A percentile compares a stretch with the other conserved stretches of the same genome.
Conservation (phyloP, 2,113 vertebrate species). For the Camelus dromedarius region DNA sequence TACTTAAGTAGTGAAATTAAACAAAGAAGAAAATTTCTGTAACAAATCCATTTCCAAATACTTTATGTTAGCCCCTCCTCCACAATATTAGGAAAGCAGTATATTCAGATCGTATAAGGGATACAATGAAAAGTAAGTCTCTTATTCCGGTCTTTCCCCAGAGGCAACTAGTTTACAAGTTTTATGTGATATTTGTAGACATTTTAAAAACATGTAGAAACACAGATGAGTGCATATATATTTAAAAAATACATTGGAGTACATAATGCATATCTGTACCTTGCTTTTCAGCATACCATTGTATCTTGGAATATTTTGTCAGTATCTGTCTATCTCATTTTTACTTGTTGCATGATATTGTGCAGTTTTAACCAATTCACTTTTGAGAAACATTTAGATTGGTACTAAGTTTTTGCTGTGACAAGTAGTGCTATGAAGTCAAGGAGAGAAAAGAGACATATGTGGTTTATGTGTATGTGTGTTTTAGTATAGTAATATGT, state of each 20-base stretch:
- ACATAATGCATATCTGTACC: neutral
- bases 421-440: neutral
- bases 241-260: neutral
- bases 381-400: conserved; percentile 27
- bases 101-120: neutral
- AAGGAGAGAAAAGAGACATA: neutral
- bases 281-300: neutral
- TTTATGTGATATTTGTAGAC: conserved; percentile 42
- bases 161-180: neutral
- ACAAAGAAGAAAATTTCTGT: conserved; percentile 7
- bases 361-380: neutral
- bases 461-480: neutral
- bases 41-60: neutral
- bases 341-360: neutral
- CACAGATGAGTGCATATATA: neutral
- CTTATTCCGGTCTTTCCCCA: conserved; percentile 9
- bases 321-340: neutral
- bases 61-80: neutral
- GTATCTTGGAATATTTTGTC: neutral
- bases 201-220: conserved; percentile 4
- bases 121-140: conserved; percentile 6
- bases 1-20: conserved; percentile 34
- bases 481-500: neutral
- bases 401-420: neutral
- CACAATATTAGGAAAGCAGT: conserved; percentile 12